Base-by-base conservation (phyloP, 2,888 invertebrate genomes). In the Scaptomyza reducta region DNA sequence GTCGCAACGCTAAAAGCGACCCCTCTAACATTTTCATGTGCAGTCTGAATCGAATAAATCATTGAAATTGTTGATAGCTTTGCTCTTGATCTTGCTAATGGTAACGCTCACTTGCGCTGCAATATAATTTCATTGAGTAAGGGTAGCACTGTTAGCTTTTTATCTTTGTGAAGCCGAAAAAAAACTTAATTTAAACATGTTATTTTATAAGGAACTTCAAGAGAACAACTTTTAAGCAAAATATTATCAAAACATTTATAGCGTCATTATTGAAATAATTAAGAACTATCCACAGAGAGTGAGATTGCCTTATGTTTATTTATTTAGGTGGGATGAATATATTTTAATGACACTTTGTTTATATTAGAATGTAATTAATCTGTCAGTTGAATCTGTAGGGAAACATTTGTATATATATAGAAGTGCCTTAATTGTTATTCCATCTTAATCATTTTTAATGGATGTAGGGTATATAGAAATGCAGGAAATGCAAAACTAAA, bases 21-120 rank as follows among this genome's bases (percentile, higher is more conserved):
- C 64, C 56, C 63, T 79, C 55, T 67, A 68, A 55, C 66, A 62
- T 70, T 76, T 65, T 82, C 65, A 76, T 67, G 41, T 67, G 71
- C 76, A 71, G 31, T 69, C 67, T 62, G 61, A 65, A 68, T 62
- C 69, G 67, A 74, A 81, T 77, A 81, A 81, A 77, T 82, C 82
- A 85, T 79, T 82, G 56, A 79, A 70, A 66, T 41, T 46, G 27
- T 54, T 54, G 35, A 25, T 5, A 11, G 35, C 40, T 38, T 46
- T 47, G 22, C 27, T 27, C 9, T 33, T 33, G 33, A 29, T 22
- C 44, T 41, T 49, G 22, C 18, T 18, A 1, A 9, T 18, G 47
- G 27, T 13, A 33, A 46, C 29, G 35, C 11, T 31, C 54, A 38
- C 59, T 40, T 69, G 40, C 57, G 22, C 60, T 65, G 18, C 46